These are phyloP conservation scores for Gonioctena quinquepunctata DNA, from an alignment of 1,140 invertebrate species.

Conservation along the genomic window DNA sequence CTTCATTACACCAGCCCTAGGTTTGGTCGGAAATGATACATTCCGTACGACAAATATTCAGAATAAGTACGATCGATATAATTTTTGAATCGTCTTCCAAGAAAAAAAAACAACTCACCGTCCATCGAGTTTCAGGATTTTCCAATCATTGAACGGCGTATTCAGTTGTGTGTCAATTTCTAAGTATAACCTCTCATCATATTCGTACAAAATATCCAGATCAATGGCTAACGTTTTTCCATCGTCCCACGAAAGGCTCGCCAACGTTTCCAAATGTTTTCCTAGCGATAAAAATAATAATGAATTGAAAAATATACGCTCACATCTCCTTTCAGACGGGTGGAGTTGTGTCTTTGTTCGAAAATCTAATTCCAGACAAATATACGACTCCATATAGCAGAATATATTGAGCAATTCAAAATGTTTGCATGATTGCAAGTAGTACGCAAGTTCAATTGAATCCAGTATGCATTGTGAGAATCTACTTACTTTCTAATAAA, in stretches of 20 bases:
- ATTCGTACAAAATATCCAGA: conserved; percentile 59
- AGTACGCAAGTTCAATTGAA: neutral
- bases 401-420: neutral
- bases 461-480: neutral
- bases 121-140: conserved; percentile 65
- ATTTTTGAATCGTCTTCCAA: too few relatives aligned
- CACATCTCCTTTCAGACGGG: neutral
- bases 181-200: conserved; percentile 47
- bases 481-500: conserved; percentile 57
- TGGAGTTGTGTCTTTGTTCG: neutral
- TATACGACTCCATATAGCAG: neutral
- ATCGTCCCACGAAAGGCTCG: conserved; percentile 62
- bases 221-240: conserved; percentile 59
- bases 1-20: too few relatives aligned
- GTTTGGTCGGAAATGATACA: too few relatives aligned
- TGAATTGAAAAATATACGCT: neutral
- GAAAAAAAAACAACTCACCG: conserved; percentile 59
- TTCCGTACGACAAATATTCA: too few relatives aligned
- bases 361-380: neutral
- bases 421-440: neutral
- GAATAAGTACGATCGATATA: too few relatives aligned
- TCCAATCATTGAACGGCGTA: conserved; percentile 77
- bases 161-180: conserved; percentile 58
- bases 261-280: conserved; percentile 39
- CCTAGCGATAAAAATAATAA: conserved; percentile 18